Base-by-base conservation (phyloP, 2,113 vertebrate species). In the Tinamus guttatus region DNA sequence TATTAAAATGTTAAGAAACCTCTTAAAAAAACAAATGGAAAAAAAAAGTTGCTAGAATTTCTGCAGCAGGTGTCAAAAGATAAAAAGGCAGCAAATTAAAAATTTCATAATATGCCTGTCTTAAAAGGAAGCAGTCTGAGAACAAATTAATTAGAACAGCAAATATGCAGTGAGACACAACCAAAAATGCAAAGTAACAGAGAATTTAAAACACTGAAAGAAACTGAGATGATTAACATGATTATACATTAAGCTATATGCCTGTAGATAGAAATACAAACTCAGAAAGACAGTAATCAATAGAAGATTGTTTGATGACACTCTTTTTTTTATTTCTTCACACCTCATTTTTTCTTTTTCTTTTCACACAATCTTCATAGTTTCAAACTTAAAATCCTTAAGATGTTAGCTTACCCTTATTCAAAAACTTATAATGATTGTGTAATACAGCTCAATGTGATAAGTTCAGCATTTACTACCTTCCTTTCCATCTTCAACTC, bases 61-160 rank as follows among this genome's bases (percentile, higher is more conserved):
- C 79, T 80, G 76, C 45, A 87, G 64, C 15, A 64, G 81, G 25
- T 51, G n/a, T 81, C 59, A 70, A 73, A 94, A 87, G 52, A 89
- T 87, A 40, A 93, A 91, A 94, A 87, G 38, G 21, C 40, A 91
- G 34, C 43, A 89, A 93, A 85, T 54, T 21, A 91, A n/a, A 94
- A 82, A 74, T 40, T 77, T 80, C 43, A 0, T 65, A 65, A 69
- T 59, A 85, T 62, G 60, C 28, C 17, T 40, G 9, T 91, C 91
- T 87, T 58, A 63, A 91, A 83, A 64, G 78, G 40, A 67, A 81
- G 52, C 22, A 65, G 9, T 60, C 19, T 73, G 52, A 69, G 40
- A 7, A 85, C 21, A 79, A 62, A 82, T 88, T 80, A 82, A 93
- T 91, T 87, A 62, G 30, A 76, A 90, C 4, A 24, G 58, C 64